Evolutionary conservation across 2,113 vertebrate genomes (phyloP), one percentile per base, ranked within the genome.

Genomic region (Reinhardtius hippoglossoides): DNA sequence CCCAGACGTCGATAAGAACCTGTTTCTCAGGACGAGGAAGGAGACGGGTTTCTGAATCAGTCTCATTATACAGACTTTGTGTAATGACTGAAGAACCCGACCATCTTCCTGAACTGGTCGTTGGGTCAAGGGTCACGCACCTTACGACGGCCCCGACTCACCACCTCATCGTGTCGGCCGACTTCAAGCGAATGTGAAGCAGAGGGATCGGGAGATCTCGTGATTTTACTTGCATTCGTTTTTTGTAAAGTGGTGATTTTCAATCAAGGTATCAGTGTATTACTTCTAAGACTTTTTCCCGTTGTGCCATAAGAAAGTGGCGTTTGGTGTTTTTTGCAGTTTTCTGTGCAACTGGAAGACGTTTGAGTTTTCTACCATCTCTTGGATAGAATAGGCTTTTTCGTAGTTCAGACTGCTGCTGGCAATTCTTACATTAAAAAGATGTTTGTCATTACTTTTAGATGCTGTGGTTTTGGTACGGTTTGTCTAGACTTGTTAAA

Each of bases 391-490:
- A 10, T 42, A 61, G 40, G 57, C 27, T 67, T 31, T 31, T 66
- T 64, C 8, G 35, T 77, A 52, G 62, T n/a, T 67, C 56, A 48
- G 54, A 58, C 40, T 13, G 40, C 40, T 44, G 63, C 56, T 13
- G 60, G 4, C 3, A 27, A 48, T 46, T 24, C 56, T 50, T 42
- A 3, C 40, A 42, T 42, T 71, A 26, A 55, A 52, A 52, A 16
- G 3, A 18, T 50, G 57, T 80, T 59, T 18, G 23, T 42, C 60
- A 56, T 81, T 68, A 37, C 61, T 65, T 24, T 83, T 87, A 81
- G 88, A 90, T 55, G 83, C 81, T 79, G 84, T 90, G 87, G 85
- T 84, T 86, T 75, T 80, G 66, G 55, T 71, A 81, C 71, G 65
- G 69, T 81, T 63, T 54, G 71, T 83, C 23, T 87, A 76, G 86